Evolutionary conservation across 2,797 vertebrate species (phyloP).

Genomic region (Cossypha polioptera): DNA sequence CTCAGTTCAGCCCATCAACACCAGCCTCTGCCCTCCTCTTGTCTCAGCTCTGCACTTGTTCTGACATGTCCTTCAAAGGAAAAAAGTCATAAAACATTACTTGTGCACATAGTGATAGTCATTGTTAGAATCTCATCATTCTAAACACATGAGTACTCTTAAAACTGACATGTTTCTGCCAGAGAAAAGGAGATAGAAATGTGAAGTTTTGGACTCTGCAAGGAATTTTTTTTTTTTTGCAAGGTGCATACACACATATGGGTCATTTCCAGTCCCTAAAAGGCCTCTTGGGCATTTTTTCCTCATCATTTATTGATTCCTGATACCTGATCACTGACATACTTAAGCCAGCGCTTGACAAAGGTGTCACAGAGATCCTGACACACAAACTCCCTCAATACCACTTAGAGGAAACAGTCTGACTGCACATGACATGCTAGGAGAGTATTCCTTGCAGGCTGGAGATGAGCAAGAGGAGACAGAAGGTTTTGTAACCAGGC

Average conservation of each 20-base stretch:
- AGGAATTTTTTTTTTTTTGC: background rate
- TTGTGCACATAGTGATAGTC: background rate
- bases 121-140: background rate
- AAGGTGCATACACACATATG: rapidly evolving
- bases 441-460: background rate
- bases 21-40: background rate
- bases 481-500: background rate
- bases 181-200: background rate
- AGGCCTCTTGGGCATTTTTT: background rate
- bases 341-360: background rate
- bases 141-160: background rate
- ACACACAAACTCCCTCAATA: background rate
- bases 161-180: background rate
- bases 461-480: background rate
- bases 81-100: background rate
- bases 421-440: rapidly evolving
- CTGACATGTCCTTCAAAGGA: background rate
- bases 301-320: background rate
- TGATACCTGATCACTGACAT: background rate
- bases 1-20: background rate
- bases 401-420: background rate
- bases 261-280: background rate
- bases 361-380: background rate
- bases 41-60: background rate
- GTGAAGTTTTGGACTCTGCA: background rate